Evolutionary conservation across 2,888 invertebrate genomes (phyloP), one percentile per base, ranked within the genome.

Genomic region (Yponomeuta malinellus): DNA sequence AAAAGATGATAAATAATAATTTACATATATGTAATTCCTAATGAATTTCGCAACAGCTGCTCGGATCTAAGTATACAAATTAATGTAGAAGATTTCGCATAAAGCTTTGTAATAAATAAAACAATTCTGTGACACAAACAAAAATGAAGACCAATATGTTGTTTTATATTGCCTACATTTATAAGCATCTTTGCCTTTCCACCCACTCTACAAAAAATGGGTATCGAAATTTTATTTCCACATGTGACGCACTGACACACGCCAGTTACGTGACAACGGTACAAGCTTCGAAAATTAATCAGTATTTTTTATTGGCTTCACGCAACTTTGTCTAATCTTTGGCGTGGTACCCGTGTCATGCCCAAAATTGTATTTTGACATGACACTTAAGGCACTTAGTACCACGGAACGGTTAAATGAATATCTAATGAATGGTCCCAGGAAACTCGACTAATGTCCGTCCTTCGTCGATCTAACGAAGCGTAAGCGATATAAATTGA

Each of bases 401-500:
- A 77, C 78, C 79, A 78, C 78, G 77, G 79, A 79, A 78, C 74
- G 74, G 29, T 73, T 79, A 59, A 83, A 83, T 85, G 82, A 79
- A 82, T 81, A 78, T 12, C 77, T 79, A 77, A 77, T 74, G 73
- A 78, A 80, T 77, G 78, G 78, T 80, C 74, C 71, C 73, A 67
- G 71, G 70, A 74, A 74, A 72, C 72, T 73, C 73, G 79, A 76
- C 74, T 72, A 72, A 72, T 72, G 10, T 67, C 33, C 15, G 76
- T 74, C 74, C 71, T 78, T 72, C 73, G 73, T 73, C 76, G 77
- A 79, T 79, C 8, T 59, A 59, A 82, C 80, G 76, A 80, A 78
- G 73, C 75, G 74, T 76, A 79, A 79, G 78, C 80, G 78, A 82
- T 81, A 77, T 76, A 75, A 75, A 78, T 75, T 81, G 82, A 82